Evolutionary conservation across 1,140 invertebrate genomes (phyloP).

Genomic region (Octopus sinensis): DNA sequence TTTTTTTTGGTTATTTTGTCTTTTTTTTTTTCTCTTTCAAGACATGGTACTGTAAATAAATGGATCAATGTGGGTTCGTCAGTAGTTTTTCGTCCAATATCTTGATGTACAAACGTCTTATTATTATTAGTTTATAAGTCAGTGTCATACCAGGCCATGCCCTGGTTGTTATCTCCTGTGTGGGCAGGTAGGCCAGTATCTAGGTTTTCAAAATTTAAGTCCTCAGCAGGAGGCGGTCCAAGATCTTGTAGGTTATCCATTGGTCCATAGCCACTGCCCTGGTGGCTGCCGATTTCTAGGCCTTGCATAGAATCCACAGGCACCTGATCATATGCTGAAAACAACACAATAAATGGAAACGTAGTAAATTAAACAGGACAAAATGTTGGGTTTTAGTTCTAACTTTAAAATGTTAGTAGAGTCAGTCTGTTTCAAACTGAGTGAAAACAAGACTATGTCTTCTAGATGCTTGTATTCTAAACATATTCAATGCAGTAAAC

Average conservation of each 20-base stretch:
- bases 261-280: slow-evolving; percentile 67
- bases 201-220: slow-evolving; percentile 78
- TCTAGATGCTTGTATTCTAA: too few relatives aligned
- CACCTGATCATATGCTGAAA: slow-evolving; percentile 88
- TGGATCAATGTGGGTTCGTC: background rate
- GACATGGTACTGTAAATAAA: background rate
- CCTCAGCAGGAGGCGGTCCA: slow-evolving; percentile 62
- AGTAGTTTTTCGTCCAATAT: background rate
- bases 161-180: slow-evolving; percentile 78
- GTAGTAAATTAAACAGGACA: too few relatives aligned
- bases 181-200: slow-evolving; percentile 67
- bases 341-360: slow-evolving; percentile 18
- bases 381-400: too few relatives aligned
- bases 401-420: too few relatives aligned
- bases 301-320: slow-evolving; percentile 96
- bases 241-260: slow-evolving; percentile 83
- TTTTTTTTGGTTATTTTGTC: background rate
- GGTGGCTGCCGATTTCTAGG: slow-evolving; percentile 78
- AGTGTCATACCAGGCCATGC: slow-evolving; percentile 93
- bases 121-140: slow-evolving; percentile 70
- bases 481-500: too few relatives aligned
- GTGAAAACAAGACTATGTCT: too few relatives aligned
- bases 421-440: too few relatives aligned
- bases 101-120: background rate
- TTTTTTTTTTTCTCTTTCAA: background rate